Evolutionary conservation across 2,113 vertebrate species (phyloP).

Genomic region (Epinephelus lanceolatus): DNA sequence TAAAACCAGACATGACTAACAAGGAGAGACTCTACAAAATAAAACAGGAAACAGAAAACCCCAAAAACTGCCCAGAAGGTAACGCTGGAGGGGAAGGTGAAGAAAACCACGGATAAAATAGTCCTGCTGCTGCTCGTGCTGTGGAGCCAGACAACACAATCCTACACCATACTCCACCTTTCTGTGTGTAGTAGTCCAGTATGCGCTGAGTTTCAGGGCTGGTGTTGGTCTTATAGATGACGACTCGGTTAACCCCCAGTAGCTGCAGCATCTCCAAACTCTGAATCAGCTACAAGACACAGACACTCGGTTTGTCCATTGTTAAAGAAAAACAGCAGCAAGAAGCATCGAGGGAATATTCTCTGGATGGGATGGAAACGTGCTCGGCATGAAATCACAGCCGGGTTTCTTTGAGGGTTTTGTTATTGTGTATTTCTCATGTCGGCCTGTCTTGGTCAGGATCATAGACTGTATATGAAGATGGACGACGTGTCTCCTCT

Average conservation of each 20-base stretch:
- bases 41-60: no score
- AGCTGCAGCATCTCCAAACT: conserved; percentile 83
- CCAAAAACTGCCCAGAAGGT: no score
- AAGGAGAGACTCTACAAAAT: no score
- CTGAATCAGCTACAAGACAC: conserved; percentile 74
- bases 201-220: conserved; percentile 72
- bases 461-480: no score
- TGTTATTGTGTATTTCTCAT: not conserved
- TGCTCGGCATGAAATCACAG: not conserved
- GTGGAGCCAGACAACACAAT: no score
- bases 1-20: no score
- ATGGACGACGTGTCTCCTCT: no score
- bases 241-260: conserved; percentile 80
- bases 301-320: not conserved
- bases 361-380: not conserved
- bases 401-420: not conserved
- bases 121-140: no score
- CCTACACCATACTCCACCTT: conserved; percentile 47
- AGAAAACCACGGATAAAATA: no score
- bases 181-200: conserved; percentile 80
- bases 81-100: no score
- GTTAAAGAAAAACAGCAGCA: not conserved
- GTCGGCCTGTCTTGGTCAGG: not conserved
- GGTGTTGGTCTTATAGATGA: conserved; percentile 85
- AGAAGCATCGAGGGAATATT: not conserved